phyloP scores from a whole-genome alignment of 2,888 invertebrate species.

The Meliscaeva auricollis region DNA sequence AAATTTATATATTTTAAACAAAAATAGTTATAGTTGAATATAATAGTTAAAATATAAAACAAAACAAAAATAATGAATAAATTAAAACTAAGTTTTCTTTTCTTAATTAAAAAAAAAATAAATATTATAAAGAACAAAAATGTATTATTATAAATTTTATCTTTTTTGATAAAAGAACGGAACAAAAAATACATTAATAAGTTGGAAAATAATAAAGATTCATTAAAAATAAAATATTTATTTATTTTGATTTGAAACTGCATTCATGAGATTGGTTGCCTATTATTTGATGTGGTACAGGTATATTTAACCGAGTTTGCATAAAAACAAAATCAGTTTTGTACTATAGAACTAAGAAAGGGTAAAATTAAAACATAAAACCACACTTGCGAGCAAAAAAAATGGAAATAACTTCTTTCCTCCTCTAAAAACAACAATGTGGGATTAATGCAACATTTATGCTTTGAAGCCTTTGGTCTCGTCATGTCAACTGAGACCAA shows the following conservation, averaged over 20 bases:
- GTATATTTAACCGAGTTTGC: background rate
- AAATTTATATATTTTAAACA: constrained; percentile 65
- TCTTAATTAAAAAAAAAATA: constrained; percentile 37
- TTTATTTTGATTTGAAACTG: background rate
- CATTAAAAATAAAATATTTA: background rate
- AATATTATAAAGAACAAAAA: constrained; percentile 43
- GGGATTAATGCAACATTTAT: too few species aligned
- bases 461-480: too few species aligned
- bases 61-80: constrained; percentile 23
- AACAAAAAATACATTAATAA: constrained; percentile 41
- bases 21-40: constrained; percentile 51
- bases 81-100: constrained; percentile 40
- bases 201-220: constrained; percentile 42
- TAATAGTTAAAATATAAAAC: constrained; percentile 43
- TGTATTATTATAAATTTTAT: constrained; percentile 51
- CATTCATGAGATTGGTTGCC: background rate
- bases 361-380: too few species aligned
- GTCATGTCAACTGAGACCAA: too few species aligned
- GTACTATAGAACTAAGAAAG: too few species aligned
- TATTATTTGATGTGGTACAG: background rate
- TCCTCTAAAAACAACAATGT: too few species aligned
- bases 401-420: too few species aligned
- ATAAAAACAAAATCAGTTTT: background rate
- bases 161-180: constrained; percentile 56
- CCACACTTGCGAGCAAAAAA: too few species aligned